Evolutionary conservation across 2,888 invertebrate species (phyloP).

Genomic region (Darwinula stevensoni): DNA sequence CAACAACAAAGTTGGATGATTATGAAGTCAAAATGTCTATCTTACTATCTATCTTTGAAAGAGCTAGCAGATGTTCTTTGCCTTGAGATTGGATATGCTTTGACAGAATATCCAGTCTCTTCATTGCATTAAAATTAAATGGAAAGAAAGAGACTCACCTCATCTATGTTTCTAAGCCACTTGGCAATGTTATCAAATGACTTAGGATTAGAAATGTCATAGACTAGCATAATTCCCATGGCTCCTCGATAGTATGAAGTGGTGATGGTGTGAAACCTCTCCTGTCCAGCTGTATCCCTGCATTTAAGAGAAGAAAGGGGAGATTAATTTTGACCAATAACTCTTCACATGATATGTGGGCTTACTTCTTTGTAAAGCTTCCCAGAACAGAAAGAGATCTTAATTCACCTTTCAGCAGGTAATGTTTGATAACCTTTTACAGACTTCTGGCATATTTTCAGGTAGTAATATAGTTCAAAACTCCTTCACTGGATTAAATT

Average conservation of each 20-base stretch:
- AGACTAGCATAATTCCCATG: conserved; percentile 83
- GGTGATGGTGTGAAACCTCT: conserved; percentile 91
- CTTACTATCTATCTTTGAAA: too few relatives aligned
- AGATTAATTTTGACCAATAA: too few relatives aligned
- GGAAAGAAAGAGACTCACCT: conserved; percentile 25
- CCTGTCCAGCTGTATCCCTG: conserved; percentile 78
- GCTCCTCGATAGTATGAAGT: conserved; percentile 93
- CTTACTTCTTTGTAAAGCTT: not conserved
- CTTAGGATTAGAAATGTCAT: conserved; percentile 88
- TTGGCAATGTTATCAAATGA: conserved; percentile 96
- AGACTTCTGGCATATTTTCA: too few relatives aligned
- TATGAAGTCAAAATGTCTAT: too few relatives aligned
- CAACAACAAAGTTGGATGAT: too few relatives aligned
- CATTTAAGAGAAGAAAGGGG: conserved; percentile 8
- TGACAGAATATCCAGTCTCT: too few relatives aligned
- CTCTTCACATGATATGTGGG: too few relatives aligned
- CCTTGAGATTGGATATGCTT: too few relatives aligned
- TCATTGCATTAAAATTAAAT: conserved; percentile 8
- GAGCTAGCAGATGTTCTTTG: too few relatives aligned
- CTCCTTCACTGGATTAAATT: too few relatives aligned
- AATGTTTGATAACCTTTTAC: conserved; percentile 4
- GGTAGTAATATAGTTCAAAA: too few relatives aligned
- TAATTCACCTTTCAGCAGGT: not conserved
- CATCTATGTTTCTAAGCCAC: conserved; percentile 91
- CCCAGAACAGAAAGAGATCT: conserved; percentile 9